Evolutionary conservation across 2,113 vertebrate genomes (phyloP).

Genomic region (Prolemur simus): DNA sequence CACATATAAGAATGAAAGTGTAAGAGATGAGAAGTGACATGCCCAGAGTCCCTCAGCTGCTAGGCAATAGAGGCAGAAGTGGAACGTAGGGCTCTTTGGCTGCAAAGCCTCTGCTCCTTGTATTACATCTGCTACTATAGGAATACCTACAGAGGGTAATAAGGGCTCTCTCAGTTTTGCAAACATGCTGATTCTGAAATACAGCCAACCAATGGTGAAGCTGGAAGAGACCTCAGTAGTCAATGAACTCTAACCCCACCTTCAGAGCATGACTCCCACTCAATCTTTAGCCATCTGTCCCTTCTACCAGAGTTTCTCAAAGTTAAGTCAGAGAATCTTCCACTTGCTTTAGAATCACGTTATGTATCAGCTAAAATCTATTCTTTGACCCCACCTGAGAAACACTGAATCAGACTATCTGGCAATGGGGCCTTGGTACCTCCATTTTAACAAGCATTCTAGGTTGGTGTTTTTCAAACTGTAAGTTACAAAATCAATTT

Average conservation of each 20-base stretch:
- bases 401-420: neutral
- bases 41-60: neutral
- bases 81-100: neutral
- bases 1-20: neutral
- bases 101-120: neutral
- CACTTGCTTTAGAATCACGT: neutral
- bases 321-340: neutral
- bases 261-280: neutral
- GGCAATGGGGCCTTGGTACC: neutral
- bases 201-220: neutral
- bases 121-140: neutral
- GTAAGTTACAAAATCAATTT: neutral
- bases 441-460: neutral
- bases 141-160: neutral
- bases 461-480: conserved; percentile 11
- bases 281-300: neutral
- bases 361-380: neutral
- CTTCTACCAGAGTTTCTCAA: neutral
- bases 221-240: neutral
- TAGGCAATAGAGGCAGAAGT: neutral
- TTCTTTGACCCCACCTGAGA: neutral
- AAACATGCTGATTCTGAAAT: neutral
- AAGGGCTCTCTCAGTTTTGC: neutral
- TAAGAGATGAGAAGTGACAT: neutral
- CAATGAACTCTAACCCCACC: neutral